Evolutionary conservation across 1,140 invertebrate species (phyloP), one percentile per base, ranked within the genome.

Genomic region (Drosophila equinoxialis): DNA sequence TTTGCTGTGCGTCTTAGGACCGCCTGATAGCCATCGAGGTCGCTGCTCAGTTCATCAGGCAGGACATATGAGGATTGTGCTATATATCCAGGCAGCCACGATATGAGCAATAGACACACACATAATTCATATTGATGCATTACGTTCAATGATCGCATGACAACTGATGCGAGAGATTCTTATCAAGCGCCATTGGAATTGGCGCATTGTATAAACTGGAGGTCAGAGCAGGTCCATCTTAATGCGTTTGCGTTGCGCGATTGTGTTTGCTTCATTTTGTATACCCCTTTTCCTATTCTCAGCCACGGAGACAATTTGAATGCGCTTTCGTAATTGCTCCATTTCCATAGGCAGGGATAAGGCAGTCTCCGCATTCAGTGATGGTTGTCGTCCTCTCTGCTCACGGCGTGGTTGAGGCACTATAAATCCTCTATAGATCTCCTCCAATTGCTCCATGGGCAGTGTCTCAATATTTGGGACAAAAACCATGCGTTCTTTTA

Each of bases 401-500:
- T 78, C 55, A 7, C 82, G 65, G 10, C 35, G 71, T 1, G 82
- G 83, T 0, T 58, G 66, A 1, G 82, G 75, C 6, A 81, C 57
- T 6, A 75, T 65, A 7, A 86, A 85, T 6, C 35, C 37, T 5
- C 65, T 48, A 20, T 82, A 87, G 20, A 87, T 76, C 11, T 76
- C 51, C 37, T 58, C 42, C 58, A 86, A 58, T 33, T 73, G 55
- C 0, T 48, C 71, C 37, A 68, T 2, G 3, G 75, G 0, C 20
- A 86, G n/a, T 0, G 17, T 26, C 7, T 76, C 41, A 3, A 17
- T 54, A 61, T 79, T 60, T 7, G 55, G 30, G 6, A 75, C 8
- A 55, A 26, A 26, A 10, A 55, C 1, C 17, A 26, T 13, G 26
- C 51, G 51, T 10, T 55, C 37, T 2, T 13, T 39, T 13, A 39